Conservation (phyloP, 2,888 invertebrate species). For the Gari tellinella region DNA sequence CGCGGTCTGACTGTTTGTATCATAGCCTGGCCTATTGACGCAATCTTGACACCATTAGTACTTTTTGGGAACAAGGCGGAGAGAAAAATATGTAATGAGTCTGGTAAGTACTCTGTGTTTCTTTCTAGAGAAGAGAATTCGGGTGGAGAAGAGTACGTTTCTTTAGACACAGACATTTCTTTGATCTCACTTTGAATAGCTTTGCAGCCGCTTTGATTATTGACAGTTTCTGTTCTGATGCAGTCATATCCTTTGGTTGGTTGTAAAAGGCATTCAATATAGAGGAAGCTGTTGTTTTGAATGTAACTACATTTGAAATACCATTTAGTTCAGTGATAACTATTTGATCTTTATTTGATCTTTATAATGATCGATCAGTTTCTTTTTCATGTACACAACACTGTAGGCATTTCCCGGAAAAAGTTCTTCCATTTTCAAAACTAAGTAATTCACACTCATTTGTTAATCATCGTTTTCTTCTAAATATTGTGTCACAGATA, state of each 20-base stretch:
- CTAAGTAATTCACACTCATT: slow-evolving; percentile 30
- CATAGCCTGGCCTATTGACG: no score
- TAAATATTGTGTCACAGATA: slow-evolving; percentile 9
- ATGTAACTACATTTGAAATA: slow-evolving; percentile 51
- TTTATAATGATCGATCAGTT: slow-evolving; percentile 32
- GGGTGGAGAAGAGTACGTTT: slow-evolving; percentile 17
- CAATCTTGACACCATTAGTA: no score
- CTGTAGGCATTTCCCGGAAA: slow-evolving; percentile 25
- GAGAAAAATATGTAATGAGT: no score
- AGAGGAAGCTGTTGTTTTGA: slow-evolving; percentile 35
- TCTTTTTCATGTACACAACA: slow-evolving; percentile 6
- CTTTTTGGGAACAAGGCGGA: no score
- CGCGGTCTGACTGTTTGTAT: no score
- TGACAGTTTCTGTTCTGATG: slow-evolving; percentile 33
- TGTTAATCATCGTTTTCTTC: slow-evolving; percentile 44
- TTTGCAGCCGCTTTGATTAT: slow-evolving; percentile 62
- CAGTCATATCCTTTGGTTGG: slow-evolving; percentile 9
- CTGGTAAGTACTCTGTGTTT: no score
- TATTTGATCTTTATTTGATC: slow-evolving; percentile 37
- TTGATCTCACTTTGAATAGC: slow-evolving; percentile 62
- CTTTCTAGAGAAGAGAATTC: slow-evolving; percentile 13
- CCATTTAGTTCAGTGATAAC: slow-evolving; percentile 53
- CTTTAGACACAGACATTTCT: slow-evolving; percentile 17
- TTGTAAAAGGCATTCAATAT: slow-evolving; percentile 49
- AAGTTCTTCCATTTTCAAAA: slow-evolving; percentile 27